Base-by-base conservation (phyloP, 2,888 invertebrate genomes). In the Fissipunctia ypsillon region DNA sequence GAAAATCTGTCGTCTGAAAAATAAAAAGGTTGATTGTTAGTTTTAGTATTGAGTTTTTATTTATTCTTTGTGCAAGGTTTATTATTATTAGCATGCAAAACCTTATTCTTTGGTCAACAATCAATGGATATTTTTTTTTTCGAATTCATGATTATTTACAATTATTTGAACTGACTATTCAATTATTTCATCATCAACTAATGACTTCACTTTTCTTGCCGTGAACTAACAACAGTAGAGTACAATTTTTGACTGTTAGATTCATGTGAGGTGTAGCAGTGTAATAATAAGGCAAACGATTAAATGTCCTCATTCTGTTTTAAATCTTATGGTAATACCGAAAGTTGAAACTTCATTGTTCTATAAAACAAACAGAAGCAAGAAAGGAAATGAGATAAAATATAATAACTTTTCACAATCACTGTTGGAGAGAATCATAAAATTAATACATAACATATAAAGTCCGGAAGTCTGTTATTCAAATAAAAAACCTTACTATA, bases 1-100 rank as follows among this genome's bases (percentile, higher is more conserved):
- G 96, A 79, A 96, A 95, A 83, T 96, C 96, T 84, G 95, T 94
- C 71, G 94, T 92, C 96, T 96, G 91, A 41, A 92, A 94, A 82
- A 75, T 66, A 78, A 71, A 63, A 31, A 65, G 16, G 41, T 22
- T 69, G 6, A 25, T 65, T 75, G 59, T 75, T 71, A 61, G 1
- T 38, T 9, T 10, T 31, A 12, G 4, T 50, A 50, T n/a, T 50
- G 7, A 38, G 12, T 43, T 25, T 43, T 19, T 43, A 35, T 31
- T 12, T 31, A 31, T 35, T 45, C 28, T 16, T 56, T 45, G 19
- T 22, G 25, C 1, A 68, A 28, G 14, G 16, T 41, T 50, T 60
- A 43, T 12, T 12, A 19, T 43, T 60, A 43, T 12, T 12, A 19
- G 28, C 22, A 63, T 45, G 22, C 22, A 45, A 63, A 41, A 41